These are phyloP conservation scores for Lutjanus campechanus DNA, from an alignment of 2,797 vertebrate genomes.

Conservation along the genomic window DNA sequence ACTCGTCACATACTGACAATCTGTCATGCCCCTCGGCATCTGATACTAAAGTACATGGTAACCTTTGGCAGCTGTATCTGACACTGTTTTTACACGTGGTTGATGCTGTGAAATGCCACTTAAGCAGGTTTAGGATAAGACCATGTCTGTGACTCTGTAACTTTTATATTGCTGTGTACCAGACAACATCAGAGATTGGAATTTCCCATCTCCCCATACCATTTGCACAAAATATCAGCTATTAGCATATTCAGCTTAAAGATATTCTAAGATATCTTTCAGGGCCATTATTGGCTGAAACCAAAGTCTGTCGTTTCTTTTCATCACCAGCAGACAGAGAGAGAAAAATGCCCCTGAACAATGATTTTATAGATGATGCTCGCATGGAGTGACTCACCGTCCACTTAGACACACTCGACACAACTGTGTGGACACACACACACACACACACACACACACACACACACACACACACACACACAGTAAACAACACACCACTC, in stretches of 20 bases:
- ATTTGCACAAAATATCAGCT: slow-evolving; percentile 16
- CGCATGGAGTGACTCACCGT: slow-evolving; percentile 20
- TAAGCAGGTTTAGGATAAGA: no score
- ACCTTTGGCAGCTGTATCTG: no score
- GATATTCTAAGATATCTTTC: not conserved
- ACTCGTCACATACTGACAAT: no score
- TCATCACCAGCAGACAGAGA: slow-evolving; percentile 13
- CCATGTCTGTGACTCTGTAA: no score
- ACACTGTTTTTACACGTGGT: no score
- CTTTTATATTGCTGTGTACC: no score
- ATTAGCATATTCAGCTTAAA: not conserved
- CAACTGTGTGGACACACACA: not conserved
- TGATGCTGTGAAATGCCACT: no score
- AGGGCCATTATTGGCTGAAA: not conserved
- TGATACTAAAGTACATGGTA: no score
- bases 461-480: slow-evolving; percentile 1
- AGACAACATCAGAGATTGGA: no score
- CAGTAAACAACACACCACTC: slow-evolving; percentile 3
- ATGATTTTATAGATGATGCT: slow-evolving; percentile 25
- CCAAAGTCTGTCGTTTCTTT: slow-evolving; percentile 5
- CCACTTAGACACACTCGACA: slow-evolving; percentile 1
- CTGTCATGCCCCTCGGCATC: no score
- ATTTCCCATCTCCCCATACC: no score
- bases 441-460: slow-evolving; percentile 19
- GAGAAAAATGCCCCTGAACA: slow-evolving; percentile 23